phyloP scores from a whole-genome alignment of 2,113 vertebrate species.

The Trematocara stigmaticum region DNA sequence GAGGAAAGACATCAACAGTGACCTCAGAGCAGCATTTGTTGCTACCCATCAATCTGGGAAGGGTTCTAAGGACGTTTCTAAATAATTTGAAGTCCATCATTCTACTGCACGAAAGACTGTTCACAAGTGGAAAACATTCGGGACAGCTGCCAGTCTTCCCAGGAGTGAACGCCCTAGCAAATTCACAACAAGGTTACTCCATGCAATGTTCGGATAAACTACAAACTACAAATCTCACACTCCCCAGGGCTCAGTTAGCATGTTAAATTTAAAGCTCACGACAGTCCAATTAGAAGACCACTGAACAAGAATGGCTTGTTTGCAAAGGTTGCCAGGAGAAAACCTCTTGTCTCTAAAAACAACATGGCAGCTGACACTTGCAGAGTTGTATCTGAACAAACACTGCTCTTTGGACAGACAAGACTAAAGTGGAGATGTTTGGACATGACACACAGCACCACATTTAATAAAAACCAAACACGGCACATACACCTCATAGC shows the following conservation, averaged over 20 bases:
- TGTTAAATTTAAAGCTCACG: background rate
- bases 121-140: background rate
- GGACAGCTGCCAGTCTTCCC: background rate
- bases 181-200: background rate
- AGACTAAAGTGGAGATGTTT: background rate
- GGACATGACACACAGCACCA: background rate
- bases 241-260: background rate
- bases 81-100: background rate
- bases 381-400: background rate
- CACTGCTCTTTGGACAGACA: background rate
- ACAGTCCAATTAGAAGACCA: background rate
- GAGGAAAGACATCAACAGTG: background rate
- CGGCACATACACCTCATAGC: background rate
- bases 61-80: background rate
- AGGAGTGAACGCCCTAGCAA: background rate
- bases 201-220: background rate
- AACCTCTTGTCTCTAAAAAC: background rate
- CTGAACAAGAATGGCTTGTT: background rate
- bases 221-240: background rate
- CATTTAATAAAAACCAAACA: background rate
- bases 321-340: background rate
- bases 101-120: background rate
- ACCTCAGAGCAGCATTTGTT: background rate
- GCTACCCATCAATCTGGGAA: background rate
- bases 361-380: background rate